A percentile compares a stretch with the other conserved stretches of the same genome.
Evolutionary conservation across 2,888 invertebrate species (phyloP).

Genomic region (Apamea crenata): DNA sequence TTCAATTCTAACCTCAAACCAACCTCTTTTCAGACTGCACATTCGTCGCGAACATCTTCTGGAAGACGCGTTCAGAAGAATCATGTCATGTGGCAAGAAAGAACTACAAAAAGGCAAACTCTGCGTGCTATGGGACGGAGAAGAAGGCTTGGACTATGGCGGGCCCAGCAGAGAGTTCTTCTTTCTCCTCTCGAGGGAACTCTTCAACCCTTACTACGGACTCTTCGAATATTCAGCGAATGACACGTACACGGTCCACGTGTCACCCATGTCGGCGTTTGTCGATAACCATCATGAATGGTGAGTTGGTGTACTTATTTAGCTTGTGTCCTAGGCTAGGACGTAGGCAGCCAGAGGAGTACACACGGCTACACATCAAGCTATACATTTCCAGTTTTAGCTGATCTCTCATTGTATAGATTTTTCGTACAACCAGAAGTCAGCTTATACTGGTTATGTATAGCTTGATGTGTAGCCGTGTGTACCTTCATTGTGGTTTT

Average conservation of each 20-base stretch:
- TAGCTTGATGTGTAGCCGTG: too few relatives aligned
- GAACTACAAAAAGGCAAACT: slow-evolving; percentile 98
- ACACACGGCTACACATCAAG: too few relatives aligned
- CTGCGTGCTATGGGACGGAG: slow-evolving; percentile 98
- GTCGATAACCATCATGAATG: slow-evolving; percentile 99
- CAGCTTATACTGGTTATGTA: too few relatives aligned
- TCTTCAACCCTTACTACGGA: slow-evolving; percentile 99
- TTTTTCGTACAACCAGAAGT: too few relatives aligned
- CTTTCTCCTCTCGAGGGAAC: slow-evolving; percentile 98
- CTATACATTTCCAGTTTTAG: too few relatives aligned
- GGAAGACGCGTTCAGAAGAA: slow-evolving; percentile 98
- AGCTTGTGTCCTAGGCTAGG: neutral
- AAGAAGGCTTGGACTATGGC: slow-evolving; percentile 99
- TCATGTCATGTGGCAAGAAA: slow-evolving; percentile 98
- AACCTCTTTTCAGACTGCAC: slow-evolving; percentile 92
- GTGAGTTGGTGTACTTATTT: slow-evolving; percentile 85
- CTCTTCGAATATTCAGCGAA: slow-evolving; percentile 99
- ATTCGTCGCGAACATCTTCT: slow-evolving; percentile 97
- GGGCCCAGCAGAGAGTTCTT: slow-evolving; percentile 99
- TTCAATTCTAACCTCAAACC: neutral
- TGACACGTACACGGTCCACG: slow-evolving; percentile 98
- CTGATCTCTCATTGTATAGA: too few relatives aligned
- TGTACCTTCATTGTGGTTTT: neutral
- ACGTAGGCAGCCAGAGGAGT: too few relatives aligned
- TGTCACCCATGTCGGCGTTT: slow-evolving; percentile 98